These are phyloP conservation scores for Threskiornis aethiopicus DNA, from an alignment of 2,797 vertebrate genomes.

Conservation along the genomic window DNA sequence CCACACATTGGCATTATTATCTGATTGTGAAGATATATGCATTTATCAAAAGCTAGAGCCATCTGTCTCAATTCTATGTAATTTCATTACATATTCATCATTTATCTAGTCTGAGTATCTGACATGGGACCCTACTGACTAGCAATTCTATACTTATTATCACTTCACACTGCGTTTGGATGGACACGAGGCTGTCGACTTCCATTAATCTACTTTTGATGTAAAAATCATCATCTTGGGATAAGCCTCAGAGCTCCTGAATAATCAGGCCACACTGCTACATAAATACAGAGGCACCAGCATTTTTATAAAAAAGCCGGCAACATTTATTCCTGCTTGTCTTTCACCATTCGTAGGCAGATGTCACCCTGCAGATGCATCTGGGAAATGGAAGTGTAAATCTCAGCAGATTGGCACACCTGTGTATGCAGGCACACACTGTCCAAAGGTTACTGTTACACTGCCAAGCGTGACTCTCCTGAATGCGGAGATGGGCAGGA, in stretches of 20 bases:
- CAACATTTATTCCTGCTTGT: not conserved
- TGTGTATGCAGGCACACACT: not conserved
- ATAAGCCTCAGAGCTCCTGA: conserved; percentile 33
- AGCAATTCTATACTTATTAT: conserved; percentile 74
- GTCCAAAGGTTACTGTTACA: not conserved
- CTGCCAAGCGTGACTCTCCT: not conserved
- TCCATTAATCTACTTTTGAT: conserved; percentile 69
- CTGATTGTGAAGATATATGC: conserved; percentile 75
- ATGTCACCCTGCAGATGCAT: not conserved
- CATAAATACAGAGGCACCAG: not conserved
- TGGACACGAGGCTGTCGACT: conserved; percentile 65
- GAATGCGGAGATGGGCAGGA: not conserved
- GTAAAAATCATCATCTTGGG: conserved; percentile 61
- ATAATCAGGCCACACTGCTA: conserved; percentile 12
- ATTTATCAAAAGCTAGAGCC: conserved; percentile 77
- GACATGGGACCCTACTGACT: conserved; percentile 61
- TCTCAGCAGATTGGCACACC: not conserved
- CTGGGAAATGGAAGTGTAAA: not conserved
- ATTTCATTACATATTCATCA: conserved; percentile 78
- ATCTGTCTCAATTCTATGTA: conserved; percentile 78
- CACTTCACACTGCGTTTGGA: conserved; percentile 59
- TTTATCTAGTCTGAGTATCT: conserved; percentile 67
- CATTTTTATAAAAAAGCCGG: not conserved
- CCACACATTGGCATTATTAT: conserved; percentile 73
- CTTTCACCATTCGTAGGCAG: not conserved